These are phyloP conservation scores for Anarsia innoxiella DNA, from an alignment of 2,888 invertebrate species.

Conservation along the genomic window DNA sequence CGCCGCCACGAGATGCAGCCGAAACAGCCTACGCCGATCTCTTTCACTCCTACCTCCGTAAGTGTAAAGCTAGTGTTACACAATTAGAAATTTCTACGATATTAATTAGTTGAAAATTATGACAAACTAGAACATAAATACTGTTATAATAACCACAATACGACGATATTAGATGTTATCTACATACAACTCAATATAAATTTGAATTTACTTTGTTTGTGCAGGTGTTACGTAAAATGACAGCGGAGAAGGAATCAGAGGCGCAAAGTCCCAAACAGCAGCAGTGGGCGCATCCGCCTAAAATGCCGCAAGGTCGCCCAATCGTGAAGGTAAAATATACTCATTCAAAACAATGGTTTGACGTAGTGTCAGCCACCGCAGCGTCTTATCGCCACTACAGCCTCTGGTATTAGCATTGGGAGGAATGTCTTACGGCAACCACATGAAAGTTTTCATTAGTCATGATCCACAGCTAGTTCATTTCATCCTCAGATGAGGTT, in stretches of 20 bases:
- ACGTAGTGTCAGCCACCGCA: too few species aligned
- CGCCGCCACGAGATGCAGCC: constrained; percentile 80
- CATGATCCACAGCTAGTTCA: too few species aligned
- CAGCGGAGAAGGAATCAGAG: constrained; percentile 88
- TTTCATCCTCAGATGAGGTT: too few species aligned
- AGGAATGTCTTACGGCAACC: too few species aligned
- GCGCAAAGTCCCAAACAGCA: constrained; percentile 56
- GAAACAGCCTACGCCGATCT: constrained; percentile 77
- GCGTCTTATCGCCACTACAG: too few species aligned
- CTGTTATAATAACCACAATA: too few species aligned
- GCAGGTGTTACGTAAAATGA: constrained; percentile 91
- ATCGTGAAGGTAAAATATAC: constrained; percentile 61
- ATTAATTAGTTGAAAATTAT: too few species aligned
- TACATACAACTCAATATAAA: neutral
- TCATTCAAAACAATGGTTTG: neutral
- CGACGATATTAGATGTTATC: too few species aligned
- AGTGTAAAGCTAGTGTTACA: constrained; percentile 20
- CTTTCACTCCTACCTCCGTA: constrained; percentile 94
- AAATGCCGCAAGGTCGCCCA: constrained; percentile 67
- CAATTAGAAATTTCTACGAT: too few species aligned
- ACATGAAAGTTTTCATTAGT: too few species aligned
- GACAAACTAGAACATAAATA: too few species aligned
- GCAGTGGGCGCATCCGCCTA: constrained; percentile 53
- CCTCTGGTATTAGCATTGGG: too few species aligned
- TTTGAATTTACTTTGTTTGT: neutral